phyloP scores from a whole-genome alignment of 2,797 vertebrate species.

The Echiichthys vipera region DNA sequence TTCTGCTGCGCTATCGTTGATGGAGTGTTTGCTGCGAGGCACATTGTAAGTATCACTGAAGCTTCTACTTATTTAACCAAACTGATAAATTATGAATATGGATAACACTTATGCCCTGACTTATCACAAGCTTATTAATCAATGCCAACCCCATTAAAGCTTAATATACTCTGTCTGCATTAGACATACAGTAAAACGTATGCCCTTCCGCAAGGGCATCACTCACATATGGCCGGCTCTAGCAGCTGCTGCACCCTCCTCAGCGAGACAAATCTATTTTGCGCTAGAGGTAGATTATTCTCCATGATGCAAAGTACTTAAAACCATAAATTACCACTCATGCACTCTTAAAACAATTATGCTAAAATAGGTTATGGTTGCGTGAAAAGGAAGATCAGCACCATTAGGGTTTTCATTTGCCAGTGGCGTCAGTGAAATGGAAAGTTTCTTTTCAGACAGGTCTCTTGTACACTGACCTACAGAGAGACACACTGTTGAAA shows the following conservation, averaged over 20 bases:
- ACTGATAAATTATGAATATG: constrained; percentile 38
- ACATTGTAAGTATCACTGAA: constrained; percentile 91
- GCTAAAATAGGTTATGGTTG: constrained; percentile 19
- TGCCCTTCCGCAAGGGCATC: constrained; percentile 7
- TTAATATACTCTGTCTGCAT: constrained; percentile 15
- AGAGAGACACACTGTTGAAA: background rate
- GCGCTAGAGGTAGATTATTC: constrained; percentile 19
- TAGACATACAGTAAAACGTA: constrained; percentile 4
- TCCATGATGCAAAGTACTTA: constrained; percentile 37
- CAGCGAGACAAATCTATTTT: constrained; percentile 28
- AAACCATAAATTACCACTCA: constrained; percentile 61
- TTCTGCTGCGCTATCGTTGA: constrained; percentile 99
- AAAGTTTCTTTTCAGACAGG: constrained; percentile 16
- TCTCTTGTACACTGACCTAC: background rate
- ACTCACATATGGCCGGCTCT: constrained; percentile 3
- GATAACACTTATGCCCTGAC: background rate
- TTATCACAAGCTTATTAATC: constrained; percentile 31
- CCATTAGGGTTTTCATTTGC: constrained; percentile 49
- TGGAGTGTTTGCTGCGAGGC: constrained; percentile 96
- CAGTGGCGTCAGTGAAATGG: constrained; percentile 15
- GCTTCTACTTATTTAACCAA: constrained; percentile 23
- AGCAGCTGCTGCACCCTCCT: constrained; percentile 33
- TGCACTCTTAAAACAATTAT: constrained; percentile 63
- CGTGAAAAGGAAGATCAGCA: constrained; percentile 29
- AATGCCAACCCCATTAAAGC: constrained; percentile 29